A percentile compares a stretch with the other conserved stretches of the same genome.
Evolutionary conservation across 1,140 invertebrate species (phyloP).

Genomic region (Phortica variegata): DNA sequence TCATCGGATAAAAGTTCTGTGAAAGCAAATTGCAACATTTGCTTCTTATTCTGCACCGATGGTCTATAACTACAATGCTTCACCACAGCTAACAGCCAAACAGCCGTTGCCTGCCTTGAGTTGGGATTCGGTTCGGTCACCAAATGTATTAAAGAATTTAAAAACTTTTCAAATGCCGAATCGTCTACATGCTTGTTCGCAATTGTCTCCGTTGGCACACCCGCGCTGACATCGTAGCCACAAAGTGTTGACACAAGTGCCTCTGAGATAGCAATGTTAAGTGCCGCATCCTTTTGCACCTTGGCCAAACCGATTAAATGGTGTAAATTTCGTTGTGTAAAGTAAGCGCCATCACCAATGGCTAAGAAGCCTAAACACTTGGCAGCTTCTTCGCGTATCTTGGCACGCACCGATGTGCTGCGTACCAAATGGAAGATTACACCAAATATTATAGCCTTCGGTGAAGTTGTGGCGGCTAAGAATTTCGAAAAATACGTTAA

Average conservation of each 20-base stretch:
- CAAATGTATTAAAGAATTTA: constrained; percentile 70
- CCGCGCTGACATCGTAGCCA: constrained; percentile 60
- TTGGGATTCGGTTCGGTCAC: constrained; percentile 78
- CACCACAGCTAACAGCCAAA: constrained; percentile 82
- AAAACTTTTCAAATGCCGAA: constrained; percentile 66
- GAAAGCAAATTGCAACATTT: constrained; percentile 77
- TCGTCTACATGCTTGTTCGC: constrained; percentile 57
- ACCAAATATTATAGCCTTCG: constrained; percentile 43
- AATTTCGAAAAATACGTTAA: background rate
- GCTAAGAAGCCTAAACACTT: constrained; percentile 51
- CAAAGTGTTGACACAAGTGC: constrained; percentile 46
- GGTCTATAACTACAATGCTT: constrained; percentile 74
- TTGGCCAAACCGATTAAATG: constrained; percentile 46
- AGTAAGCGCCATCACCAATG: constrained; percentile 52
- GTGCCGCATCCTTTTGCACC: constrained; percentile 47
- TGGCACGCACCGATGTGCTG: constrained; percentile 40
- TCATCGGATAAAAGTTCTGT: constrained; percentile 86
- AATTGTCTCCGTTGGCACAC: constrained; percentile 66
- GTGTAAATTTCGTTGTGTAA: constrained; percentile 45
- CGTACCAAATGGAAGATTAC: constrained; percentile 43
- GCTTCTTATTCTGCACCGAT: constrained; percentile 67
- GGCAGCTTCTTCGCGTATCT: constrained; percentile 49
- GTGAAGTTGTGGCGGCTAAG: constrained; percentile 22
- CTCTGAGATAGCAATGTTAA: constrained; percentile 55
- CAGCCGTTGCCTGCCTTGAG: constrained; percentile 69